phyloP scores from a whole-genome alignment of 1,140 invertebrate genomes.

The Drosophila mauritiana region DNA sequence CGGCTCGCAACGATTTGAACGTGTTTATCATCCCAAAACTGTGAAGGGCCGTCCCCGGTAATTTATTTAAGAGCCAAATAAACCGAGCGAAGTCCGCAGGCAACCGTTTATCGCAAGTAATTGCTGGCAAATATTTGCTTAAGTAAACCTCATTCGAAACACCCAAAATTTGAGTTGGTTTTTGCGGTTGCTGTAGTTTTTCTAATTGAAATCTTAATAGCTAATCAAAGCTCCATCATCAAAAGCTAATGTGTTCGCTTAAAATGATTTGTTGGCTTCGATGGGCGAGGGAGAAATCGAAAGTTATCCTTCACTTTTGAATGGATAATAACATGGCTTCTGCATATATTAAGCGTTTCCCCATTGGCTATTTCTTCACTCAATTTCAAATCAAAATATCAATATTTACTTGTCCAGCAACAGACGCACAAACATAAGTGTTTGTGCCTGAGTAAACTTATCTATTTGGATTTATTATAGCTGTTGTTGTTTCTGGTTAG shows the following conservation, averaged over 20 bases:
- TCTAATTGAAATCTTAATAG: slow-evolving; percentile 32
- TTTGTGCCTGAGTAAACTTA: slow-evolving; percentile 25
- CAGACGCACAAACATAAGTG: neutral
- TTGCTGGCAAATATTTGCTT: slow-evolving; percentile 69
- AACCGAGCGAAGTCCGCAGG: slow-evolving; percentile 17
- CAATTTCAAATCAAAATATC: slow-evolving; percentile 70
- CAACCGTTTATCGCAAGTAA: slow-evolving; percentile 68
- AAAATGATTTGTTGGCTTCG: slow-evolving; percentile 59
- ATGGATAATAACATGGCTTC: slow-evolving; percentile 8
- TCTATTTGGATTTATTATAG: slow-evolving; percentile 51
- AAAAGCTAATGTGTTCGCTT: slow-evolving; percentile 68
- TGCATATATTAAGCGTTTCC: slow-evolving; percentile 31
- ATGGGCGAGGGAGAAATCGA: neutral
- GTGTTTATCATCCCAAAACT: slow-evolving; percentile 70
- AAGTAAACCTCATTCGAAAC: slow-evolving; percentile 22
- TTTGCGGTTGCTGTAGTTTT: slow-evolving; percentile 31
- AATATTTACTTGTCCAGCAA: slow-evolving; percentile 60
- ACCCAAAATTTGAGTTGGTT: slow-evolving; percentile 42
- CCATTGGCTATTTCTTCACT: slow-evolving; percentile 28
- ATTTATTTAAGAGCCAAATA: slow-evolving; percentile 76
- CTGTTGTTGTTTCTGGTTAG: slow-evolving; percentile 34
- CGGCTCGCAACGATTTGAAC: slow-evolving; percentile 68
- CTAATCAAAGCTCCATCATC: slow-evolving; percentile 31
- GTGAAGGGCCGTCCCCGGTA: slow-evolving; percentile 44
- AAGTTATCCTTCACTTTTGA: slow-evolving; percentile 5